Conservation (phyloP, 2,888 invertebrate species). For the Holacanthella duospinosa region DNA sequence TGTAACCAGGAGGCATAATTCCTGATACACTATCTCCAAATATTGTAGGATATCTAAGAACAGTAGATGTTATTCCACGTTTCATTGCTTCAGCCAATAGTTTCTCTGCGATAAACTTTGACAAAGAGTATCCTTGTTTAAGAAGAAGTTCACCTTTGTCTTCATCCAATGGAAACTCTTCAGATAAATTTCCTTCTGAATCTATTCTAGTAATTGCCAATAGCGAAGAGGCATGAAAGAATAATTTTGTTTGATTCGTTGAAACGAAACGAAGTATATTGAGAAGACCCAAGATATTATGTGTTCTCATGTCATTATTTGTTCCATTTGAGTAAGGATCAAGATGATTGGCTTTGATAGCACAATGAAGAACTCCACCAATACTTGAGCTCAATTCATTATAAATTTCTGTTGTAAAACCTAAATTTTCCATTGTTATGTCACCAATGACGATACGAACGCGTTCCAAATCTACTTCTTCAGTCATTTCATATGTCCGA, state of each 20-base stretch:
- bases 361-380: conserved; percentile 24
- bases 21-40: conserved; percentile 23
- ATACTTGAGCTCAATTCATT: conserved; percentile 10
- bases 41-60: conserved; percentile 20
- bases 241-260: conserved; percentile 15
- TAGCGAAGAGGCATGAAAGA: conserved; percentile 25
- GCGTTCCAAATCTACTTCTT: conserved; percentile 13
- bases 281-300: conserved; percentile 25
- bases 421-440: conserved; percentile 15
- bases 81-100: conserved; percentile 17
- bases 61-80: conserved; percentile 23
- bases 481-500: conserved; percentile 15
- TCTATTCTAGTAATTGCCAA: conserved; percentile 7
- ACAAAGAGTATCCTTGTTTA: conserved; percentile 21
- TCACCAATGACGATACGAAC: conserved; percentile 21
- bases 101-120: conserved; percentile 24
- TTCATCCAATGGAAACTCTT: conserved; percentile 18
- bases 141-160: conserved; percentile 18
- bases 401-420: conserved; percentile 13
- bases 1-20: conserved; percentile 19
- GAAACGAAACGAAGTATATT: conserved; percentile 22
- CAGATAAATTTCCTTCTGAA: conserved; percentile 11
- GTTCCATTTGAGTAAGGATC: conserved; percentile 22
- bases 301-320: conserved; percentile 18
- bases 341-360: conserved; percentile 25